Evolutionary conservation across 2,113 vertebrate genomes (phyloP).

Genomic region (Phalacrocorax carbo): DNA sequence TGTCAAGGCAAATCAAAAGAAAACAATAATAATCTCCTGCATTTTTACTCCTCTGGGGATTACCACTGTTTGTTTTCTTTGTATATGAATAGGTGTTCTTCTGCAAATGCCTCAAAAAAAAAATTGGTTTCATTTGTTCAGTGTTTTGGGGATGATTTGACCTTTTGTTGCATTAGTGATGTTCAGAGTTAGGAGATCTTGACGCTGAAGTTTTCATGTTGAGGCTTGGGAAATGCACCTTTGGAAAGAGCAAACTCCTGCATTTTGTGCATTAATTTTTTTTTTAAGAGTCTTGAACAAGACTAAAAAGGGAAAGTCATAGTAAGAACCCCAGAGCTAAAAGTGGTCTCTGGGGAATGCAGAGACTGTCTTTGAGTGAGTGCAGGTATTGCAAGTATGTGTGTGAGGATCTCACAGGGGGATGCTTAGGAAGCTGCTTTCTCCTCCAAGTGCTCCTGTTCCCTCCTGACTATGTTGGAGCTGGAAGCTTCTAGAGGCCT

Average conservation of each 20-base stretch:
- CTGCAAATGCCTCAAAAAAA: background rate
- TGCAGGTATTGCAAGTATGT: background rate
- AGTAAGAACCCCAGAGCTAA: background rate
- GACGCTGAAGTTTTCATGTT: rapidly evolving
- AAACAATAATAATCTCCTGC: background rate
- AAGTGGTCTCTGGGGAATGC: background rate
- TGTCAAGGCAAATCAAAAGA: background rate
- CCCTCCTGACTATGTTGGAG: background rate
- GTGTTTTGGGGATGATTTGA: background rate
- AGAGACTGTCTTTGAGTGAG: background rate
- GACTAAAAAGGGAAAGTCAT: background rate
- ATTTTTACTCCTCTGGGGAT: background rate
- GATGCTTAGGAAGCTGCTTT: background rate
- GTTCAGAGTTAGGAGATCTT: background rate
- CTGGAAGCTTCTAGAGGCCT: background rate
- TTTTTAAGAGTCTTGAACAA: background rate
- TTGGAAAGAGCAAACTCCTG: background rate
- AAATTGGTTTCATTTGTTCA: background rate
- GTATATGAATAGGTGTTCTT: background rate
- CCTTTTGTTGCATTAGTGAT: background rate
- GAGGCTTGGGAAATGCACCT: rapidly evolving
- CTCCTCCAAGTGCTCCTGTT: background rate
- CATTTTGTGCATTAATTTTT: background rate
- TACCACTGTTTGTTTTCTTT: background rate
- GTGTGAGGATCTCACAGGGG: background rate